Conservation (phyloP, 1,140 invertebrate species). For the Zaprionus davidi region DNA sequence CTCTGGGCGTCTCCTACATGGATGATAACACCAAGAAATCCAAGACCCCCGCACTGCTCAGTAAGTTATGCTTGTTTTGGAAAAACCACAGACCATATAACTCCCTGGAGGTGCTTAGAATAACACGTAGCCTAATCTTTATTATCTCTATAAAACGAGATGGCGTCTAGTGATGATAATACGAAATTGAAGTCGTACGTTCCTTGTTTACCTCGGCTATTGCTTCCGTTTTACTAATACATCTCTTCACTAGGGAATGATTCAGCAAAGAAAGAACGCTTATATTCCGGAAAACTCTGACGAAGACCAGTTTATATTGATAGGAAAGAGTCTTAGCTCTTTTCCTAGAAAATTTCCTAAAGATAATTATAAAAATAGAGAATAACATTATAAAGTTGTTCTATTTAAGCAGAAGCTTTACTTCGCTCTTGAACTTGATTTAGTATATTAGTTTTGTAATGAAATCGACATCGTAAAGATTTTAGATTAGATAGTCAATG, state of each 20-base stretch:
- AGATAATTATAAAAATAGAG: background rate
- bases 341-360: background rate
- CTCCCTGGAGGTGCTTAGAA: background rate
- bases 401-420: background rate
- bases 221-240: constrained; percentile 5
- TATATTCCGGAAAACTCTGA: background rate
- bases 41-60: constrained; percentile 88
- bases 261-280: background rate
- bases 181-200: background rate
- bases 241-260: background rate
- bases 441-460: background rate
- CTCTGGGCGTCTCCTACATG: constrained; percentile 89
- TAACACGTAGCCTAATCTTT: background rate
- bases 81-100: background rate
- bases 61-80: constrained; percentile 81
- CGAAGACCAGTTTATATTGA: background rate
- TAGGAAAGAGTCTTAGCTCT: background rate
- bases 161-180: background rate
- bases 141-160: background rate
- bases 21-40: constrained; percentile 90
- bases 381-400: background rate
- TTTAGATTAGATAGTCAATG: background rate
- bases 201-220: background rate
- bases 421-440: background rate
- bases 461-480: background rate